Evolutionary conservation across 2,888 invertebrate genomes (phyloP), one percentile per base, ranked within the genome.

Genomic region (Stenoptilia bipunctidactyla): DNA sequence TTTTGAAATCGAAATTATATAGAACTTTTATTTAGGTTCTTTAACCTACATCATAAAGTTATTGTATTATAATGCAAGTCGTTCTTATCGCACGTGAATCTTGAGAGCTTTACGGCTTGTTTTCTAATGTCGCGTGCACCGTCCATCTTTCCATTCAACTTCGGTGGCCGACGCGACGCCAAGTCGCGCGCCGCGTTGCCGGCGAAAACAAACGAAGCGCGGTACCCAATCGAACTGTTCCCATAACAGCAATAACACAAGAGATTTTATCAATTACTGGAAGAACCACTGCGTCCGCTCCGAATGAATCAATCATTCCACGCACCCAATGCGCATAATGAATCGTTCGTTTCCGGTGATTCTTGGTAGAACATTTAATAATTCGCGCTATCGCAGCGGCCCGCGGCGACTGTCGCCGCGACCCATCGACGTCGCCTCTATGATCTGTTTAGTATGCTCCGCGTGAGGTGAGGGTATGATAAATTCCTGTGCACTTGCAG

Each of bases 401-500:
- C n/a, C n/a, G n/a, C 10, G 34, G 25, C 41, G 39, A 15, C 27
- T 57, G 66, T 48, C 60, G 57, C 50, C 66, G 61, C 58, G 58
- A 51, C 59, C 55, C 55, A 59, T 54, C 58, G 54, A 50, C 58
- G 52, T 53, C 57, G 52, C 52, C 43, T 56, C 20, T 46, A 43
- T 52, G 43, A 40, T 56, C 59, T 62, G 53, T 55, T 82, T 74
- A 70, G 64, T 70, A 83, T 80, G 68, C 82, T 56, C 68, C 66
- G 67, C 70, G 68, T 67, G 69, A 61, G 63, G 54, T 44, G 44
- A 46, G 51, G 58, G 68, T 62, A 75, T 79, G 72, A 79, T 77
- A 76, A 67, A 82, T 80, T 74, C 80, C 69, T 71, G 70, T 79
- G 79, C 80, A 82, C 77, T 82, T 80, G 79, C 80, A 80, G 66